Conservation (phyloP, 2,797 vertebrate genomes). For the Eutrigla gurnardus region DNA sequence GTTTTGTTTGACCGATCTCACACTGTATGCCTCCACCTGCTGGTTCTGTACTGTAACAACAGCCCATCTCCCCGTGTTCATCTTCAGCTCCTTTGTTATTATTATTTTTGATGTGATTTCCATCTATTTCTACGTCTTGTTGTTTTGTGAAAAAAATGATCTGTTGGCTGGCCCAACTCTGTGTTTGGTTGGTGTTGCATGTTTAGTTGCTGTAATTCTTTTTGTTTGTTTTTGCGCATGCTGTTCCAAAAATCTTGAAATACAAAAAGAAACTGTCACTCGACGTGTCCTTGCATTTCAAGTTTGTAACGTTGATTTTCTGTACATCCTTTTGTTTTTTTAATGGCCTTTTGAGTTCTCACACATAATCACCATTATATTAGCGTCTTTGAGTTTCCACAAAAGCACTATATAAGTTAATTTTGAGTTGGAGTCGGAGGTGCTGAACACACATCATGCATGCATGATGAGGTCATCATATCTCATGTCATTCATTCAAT, state of each 20-base stretch:
- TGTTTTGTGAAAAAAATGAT: slow-evolving; percentile 24
- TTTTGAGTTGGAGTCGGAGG: background rate
- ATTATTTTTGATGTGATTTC: background rate
- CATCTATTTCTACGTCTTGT: slow-evolving; percentile 29
- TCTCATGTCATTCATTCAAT: background rate
- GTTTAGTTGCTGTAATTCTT: slow-evolving; percentile 54
- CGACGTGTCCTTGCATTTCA: slow-evolving; percentile 21
- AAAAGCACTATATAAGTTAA: background rate
- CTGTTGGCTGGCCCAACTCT: slow-evolving; percentile 76
- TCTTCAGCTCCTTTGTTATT: slow-evolving; percentile 12
- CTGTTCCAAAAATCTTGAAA: slow-evolving; percentile 60
- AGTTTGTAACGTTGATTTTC: background rate
- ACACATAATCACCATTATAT: background rate
- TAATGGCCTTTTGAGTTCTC: background rate
- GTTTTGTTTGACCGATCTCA: slow-evolving; percentile 32
- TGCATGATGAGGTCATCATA: background rate
- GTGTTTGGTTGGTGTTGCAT: slow-evolving; percentile 60
- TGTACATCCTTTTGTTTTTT: background rate
- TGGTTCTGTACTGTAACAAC: slow-evolving; percentile 70
- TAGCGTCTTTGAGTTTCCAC: background rate
- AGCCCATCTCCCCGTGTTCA: slow-evolving; percentile 9
- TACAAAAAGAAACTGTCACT: slow-evolving; percentile 50
- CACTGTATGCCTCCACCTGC: slow-evolving; percentile 72
- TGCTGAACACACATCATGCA: background rate
- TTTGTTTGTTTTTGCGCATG: slow-evolving; percentile 52